These are phyloP conservation scores for Cabera pusaria DNA, from an alignment of 2,888 invertebrate genomes.

Conservation along the genomic window DNA sequence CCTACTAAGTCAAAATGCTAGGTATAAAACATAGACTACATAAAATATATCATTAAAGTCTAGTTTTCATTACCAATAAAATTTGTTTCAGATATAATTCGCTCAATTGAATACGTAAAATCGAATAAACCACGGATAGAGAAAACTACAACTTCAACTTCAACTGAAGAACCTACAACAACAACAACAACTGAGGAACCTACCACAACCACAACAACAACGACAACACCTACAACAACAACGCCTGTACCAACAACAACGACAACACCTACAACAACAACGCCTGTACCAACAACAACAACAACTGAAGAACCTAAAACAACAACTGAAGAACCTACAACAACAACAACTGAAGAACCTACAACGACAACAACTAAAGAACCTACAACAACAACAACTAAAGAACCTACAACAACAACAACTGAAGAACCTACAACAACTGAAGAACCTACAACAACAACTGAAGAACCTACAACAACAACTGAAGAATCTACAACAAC, in stretches of 20 bases:
- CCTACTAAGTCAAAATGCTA: no score
- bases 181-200: constrained; percentile 6
- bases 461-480: constrained; percentile 7
- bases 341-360: not conserved
- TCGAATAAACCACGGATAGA: constrained; percentile 33
- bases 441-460: not conserved
- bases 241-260: not conserved
- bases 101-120: constrained; percentile 49
- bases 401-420: not conserved
- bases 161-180: constrained; percentile 8
- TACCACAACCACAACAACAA: constrained; percentile 10
- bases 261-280: no score
- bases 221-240: constrained; percentile 10
- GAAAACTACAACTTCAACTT: constrained; percentile 18
- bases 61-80: no score
- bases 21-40: no score
- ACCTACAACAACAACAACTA: constrained; percentile 1
- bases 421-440: no score
- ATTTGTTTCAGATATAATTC: constrained; percentile 54
- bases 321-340: constrained; percentile 1
- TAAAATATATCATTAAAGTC: no score
- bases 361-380: not conserved
- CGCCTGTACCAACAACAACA: no score
- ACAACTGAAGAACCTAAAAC: constrained; percentile 5
- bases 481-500: constrained; percentile 3